Evolutionary conservation across 2,113 vertebrate species (phyloP).

Genomic region (Saimiri boliviensis): DNA sequence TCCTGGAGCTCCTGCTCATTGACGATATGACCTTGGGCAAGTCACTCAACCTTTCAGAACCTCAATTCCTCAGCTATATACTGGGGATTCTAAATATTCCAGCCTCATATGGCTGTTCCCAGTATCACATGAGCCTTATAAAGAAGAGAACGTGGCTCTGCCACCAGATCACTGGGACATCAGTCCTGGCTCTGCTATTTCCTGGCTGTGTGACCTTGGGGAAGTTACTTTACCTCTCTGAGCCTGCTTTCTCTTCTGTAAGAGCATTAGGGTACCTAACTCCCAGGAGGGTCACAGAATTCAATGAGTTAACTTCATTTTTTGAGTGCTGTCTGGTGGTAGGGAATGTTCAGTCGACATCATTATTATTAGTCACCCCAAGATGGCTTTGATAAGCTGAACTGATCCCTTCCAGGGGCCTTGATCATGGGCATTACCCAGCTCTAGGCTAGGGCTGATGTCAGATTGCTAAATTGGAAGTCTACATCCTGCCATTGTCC

Average conservation of each 20-base stretch:
- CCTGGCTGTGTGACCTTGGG: neutral
- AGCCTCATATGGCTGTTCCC: neutral
- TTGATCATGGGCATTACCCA: neutral
- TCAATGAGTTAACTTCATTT: neutral
- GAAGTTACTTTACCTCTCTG: neutral
- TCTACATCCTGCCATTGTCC: conserved; percentile 66
- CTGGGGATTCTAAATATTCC: neutral
- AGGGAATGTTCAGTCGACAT: neutral
- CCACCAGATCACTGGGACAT: neutral
- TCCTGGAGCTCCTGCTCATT: neutral
- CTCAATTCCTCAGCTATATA: neutral
- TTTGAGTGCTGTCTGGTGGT: neutral
- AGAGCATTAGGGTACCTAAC: neutral
- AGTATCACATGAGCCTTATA: neutral
- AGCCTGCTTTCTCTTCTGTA: neutral
- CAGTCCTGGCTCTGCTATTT: neutral
- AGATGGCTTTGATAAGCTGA: neutral
- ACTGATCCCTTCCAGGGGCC: neutral
- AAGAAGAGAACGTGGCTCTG: neutral
- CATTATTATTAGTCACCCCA: neutral
- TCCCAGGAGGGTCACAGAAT: neutral
- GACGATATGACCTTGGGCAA: neutral
- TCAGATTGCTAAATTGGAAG: conserved; percentile 49
- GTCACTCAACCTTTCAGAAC: neutral
- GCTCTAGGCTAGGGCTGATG: conserved; percentile 52